Evolutionary conservation across 2,113 vertebrate species (phyloP).

Genomic region (Gobio gobio): DNA sequence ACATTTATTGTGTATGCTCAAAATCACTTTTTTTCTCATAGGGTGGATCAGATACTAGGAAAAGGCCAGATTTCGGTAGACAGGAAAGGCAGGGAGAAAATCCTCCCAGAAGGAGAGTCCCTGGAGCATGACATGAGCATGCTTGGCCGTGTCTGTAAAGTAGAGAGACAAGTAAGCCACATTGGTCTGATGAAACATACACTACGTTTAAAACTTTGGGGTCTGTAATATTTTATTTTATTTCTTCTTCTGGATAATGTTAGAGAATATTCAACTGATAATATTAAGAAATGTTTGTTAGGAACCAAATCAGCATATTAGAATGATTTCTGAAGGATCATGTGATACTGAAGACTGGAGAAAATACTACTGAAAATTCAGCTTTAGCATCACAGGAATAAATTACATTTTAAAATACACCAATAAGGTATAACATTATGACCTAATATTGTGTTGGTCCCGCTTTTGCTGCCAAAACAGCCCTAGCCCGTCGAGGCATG

Average conservation of each 20-base stretch:
- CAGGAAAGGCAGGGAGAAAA: conserved; percentile 91
- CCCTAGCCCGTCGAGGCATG: too few species aligned
- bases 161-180: conserved; percentile 91
- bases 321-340: background rate
- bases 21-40: conserved; percentile 64
- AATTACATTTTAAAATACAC: background rate
- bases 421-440: too few species aligned
- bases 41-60: conserved; percentile 97
- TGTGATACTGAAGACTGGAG: background rate
- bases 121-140: conserved; percentile 91
- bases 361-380: background rate
- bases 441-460: too few species aligned
- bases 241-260: too few species aligned
- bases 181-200: background rate
- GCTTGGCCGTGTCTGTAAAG: conserved; percentile 96
- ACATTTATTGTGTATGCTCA: too few species aligned
- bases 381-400: background rate
- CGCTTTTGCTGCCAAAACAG: too few species aligned
- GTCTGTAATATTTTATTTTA: background rate
- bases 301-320: background rate
- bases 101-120: conserved; percentile 85
- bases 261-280: background rate
- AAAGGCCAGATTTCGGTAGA: conserved; percentile 94
- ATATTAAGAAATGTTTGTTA: background rate
- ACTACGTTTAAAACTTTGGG: background rate